These are phyloP conservation scores for Tachina grossa DNA, from an alignment of 2,888 invertebrate genomes.

Conservation along the genomic window DNA sequence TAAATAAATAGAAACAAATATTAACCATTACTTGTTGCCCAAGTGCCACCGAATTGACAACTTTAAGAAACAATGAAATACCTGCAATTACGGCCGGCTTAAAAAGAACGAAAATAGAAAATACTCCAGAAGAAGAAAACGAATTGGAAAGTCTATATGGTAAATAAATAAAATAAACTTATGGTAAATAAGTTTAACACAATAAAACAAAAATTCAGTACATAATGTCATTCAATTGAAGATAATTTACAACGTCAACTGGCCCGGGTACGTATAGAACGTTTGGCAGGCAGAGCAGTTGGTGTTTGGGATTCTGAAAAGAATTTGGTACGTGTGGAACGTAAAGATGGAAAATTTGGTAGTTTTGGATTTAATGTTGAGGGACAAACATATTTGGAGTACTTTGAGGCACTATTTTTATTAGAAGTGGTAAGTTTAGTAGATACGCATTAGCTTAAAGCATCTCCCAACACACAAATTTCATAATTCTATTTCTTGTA, in stretches of 20 bases:
- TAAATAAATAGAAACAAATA: neutral
- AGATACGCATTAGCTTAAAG: no score
- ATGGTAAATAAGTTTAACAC: slow-evolving; percentile 72
- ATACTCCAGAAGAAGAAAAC: slow-evolving; percentile 73
- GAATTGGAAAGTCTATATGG: slow-evolving; percentile 76
- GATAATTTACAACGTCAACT: slow-evolving; percentile 77
- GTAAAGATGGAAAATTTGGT: slow-evolving; percentile 81
- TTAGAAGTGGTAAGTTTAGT: slow-evolving; percentile 77
- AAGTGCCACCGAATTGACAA: slow-evolving; percentile 75
- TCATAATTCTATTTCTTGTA: neutral
- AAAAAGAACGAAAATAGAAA: slow-evolving; percentile 76
- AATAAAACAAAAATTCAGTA: neutral
- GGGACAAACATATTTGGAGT: slow-evolving; percentile 78
- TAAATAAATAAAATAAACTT: no score
- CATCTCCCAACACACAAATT: no score
- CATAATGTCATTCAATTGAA: slow-evolving; percentile 54
- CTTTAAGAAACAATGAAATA: slow-evolving; percentile 74
- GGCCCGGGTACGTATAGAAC: slow-evolving; percentile 78
- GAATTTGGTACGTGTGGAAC: slow-evolving; percentile 77
- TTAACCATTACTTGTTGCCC: neutral
- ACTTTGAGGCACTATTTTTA: slow-evolving; percentile 80
- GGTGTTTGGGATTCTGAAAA: slow-evolving; percentile 77
- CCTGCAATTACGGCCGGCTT: slow-evolving; percentile 73
- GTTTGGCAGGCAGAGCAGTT: slow-evolving; percentile 76
- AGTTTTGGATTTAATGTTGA: slow-evolving; percentile 78